Conservation (phyloP, 2,113 vertebrate genomes). For the Pampusana beccarii region DNA sequence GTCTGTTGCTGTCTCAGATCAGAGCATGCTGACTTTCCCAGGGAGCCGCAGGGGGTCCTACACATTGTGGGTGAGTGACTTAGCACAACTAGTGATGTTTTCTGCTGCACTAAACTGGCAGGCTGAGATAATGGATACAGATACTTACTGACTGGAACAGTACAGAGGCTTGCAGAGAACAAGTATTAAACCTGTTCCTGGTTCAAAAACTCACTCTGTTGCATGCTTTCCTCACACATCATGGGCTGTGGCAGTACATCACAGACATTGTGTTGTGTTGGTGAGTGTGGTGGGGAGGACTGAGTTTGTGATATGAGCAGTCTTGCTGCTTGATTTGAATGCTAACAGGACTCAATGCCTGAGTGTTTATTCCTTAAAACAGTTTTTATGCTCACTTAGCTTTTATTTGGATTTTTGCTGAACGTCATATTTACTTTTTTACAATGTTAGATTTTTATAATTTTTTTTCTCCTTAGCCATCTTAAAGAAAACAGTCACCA, state of each 20-base stretch:
- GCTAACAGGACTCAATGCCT: neutral
- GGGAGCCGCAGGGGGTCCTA: slow-evolving; percentile 70
- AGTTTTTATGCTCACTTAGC: neutral
- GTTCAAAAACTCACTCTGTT: neutral
- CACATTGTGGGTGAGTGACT: slow-evolving; percentile 85
- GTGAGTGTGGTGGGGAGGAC: neutral
- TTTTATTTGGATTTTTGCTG: neutral
- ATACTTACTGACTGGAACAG: neutral
- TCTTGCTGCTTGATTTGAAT: neutral
- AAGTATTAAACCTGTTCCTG: neutral
- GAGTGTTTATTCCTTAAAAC: neutral
- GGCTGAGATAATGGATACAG: neutral
- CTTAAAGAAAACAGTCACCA: neutral
- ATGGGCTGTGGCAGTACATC: neutral
- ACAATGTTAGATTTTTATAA: neutral
- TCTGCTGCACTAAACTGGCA: neutral
- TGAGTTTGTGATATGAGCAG: neutral
- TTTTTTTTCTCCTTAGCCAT: neutral
- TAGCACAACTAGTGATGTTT: accelerated
- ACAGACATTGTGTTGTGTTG: neutral
- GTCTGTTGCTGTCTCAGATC: slow-evolving; percentile 68
- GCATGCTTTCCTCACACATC: neutral
- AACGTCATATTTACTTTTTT: neutral
- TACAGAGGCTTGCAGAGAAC: neutral
- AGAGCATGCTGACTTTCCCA: slow-evolving; percentile 57